These are phyloP conservation scores for Chaenocephalus aceratus DNA, from an alignment of 2,113 vertebrate species.

Conservation along the genomic window DNA sequence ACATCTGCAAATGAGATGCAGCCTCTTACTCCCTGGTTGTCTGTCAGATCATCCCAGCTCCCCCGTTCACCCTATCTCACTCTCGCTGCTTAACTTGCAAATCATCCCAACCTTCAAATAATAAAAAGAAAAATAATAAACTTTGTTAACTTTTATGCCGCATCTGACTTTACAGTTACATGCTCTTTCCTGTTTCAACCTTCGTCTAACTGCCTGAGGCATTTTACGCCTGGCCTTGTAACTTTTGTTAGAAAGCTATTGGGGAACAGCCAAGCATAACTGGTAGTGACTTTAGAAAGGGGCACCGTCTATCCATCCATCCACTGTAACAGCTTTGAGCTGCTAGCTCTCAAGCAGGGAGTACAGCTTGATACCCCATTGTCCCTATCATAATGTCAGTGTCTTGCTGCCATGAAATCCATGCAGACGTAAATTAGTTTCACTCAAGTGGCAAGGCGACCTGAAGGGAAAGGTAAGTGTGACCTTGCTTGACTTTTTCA, in stretches of 20 bases:
- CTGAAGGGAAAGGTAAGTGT: neutral
- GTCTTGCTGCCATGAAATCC: slow-evolving; percentile 11
- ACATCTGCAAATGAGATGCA: slow-evolving; percentile 52
- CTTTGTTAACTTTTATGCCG: neutral
- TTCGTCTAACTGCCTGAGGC: neutral
- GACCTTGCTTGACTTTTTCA: slow-evolving; percentile 25
- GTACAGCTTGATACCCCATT: slow-evolving; percentile 17
- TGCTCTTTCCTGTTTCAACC: slow-evolving; percentile 1
- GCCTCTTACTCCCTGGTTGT: slow-evolving; percentile 6
- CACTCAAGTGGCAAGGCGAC: neutral
- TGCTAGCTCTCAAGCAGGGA: neutral
- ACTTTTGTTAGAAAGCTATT: slow-evolving; percentile 2
- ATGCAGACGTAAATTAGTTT: slow-evolving; percentile 27
- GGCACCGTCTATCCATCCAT: neutral
- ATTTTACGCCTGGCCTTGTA: slow-evolving; percentile 6
- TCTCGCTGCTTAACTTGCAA: slow-evolving; percentile 28
- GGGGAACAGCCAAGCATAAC: neutral
- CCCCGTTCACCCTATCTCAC: neutral
- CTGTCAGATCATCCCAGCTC: slow-evolving; percentile 28
- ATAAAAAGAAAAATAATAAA: slow-evolving; percentile 18
- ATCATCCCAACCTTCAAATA: slow-evolving; percentile 10
- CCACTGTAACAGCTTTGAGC: neutral
- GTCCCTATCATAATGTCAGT: slow-evolving; percentile 14
- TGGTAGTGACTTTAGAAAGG: slow-evolving; percentile 1
- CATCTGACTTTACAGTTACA: slow-evolving; percentile 8